Evolutionary conservation across 2,888 invertebrate genomes (phyloP).

Genomic region (Leptothorax acervorum): DNA sequence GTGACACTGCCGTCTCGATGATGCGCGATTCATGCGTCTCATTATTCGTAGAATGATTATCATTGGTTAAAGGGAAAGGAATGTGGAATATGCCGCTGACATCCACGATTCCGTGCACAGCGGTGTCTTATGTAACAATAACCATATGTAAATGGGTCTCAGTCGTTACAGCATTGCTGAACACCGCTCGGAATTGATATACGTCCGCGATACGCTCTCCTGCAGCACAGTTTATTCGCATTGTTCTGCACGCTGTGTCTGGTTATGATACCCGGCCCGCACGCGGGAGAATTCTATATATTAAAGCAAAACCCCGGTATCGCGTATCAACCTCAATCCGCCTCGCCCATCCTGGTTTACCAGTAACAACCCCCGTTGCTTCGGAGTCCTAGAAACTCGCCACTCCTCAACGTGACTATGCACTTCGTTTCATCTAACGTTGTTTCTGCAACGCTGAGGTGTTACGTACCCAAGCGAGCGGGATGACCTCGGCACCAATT

Average conservation of each 20-base stretch:
- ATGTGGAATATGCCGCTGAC: background rate
- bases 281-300: slow-evolving; percentile 45
- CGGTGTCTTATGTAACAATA: slow-evolving; percentile 17
- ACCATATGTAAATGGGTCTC: slow-evolving; percentile 20
- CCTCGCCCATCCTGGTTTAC: slow-evolving; percentile 46
- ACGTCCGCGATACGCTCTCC: slow-evolving; percentile 27
- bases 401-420: slow-evolving; percentile 41
- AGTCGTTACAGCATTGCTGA: slow-evolving; percentile 11
- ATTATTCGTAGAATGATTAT: background rate
- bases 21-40: background rate
- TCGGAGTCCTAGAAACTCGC: slow-evolving; percentile 37
- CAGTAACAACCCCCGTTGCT: slow-evolving; percentile 29
- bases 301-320: slow-evolving; percentile 49
- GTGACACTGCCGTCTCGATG: background rate
- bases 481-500: slow-evolving; percentile 16
- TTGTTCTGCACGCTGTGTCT: slow-evolving; percentile 35
- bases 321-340: slow-evolving; percentile 62
- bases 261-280: slow-evolving; percentile 38
- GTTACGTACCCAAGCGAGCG: background rate
- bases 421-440: slow-evolving; percentile 53
- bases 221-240: slow-evolving; percentile 29
- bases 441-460: slow-evolving; percentile 42
- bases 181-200: slow-evolving; percentile 35
- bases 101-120: background rate
- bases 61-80: background rate